These are phyloP conservation scores for Lagopus leucura DNA, from an alignment of 2,113 vertebrate genomes.

Conservation along the genomic window DNA sequence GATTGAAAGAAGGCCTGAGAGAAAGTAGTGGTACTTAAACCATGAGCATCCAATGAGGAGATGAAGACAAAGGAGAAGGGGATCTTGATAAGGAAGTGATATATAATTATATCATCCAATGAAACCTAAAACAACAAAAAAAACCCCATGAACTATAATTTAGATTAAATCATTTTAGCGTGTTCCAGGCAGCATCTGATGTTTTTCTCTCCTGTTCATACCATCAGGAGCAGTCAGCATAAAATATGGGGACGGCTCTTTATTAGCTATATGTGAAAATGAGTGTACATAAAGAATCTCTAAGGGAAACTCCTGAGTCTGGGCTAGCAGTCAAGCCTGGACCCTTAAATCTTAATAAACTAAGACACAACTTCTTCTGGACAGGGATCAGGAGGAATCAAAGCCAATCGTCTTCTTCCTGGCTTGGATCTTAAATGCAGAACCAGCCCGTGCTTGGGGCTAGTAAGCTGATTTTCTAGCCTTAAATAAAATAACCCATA, in stretches of 20 bases:
- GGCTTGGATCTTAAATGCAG: background rate
- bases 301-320: background rate
- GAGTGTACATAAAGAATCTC: background rate
- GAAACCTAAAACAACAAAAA: background rate
- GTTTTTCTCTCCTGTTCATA: slow-evolving; percentile 3
- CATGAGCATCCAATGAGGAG: background rate
- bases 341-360: slow-evolving; percentile 6
- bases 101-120: background rate
- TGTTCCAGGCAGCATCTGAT: background rate
- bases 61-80: background rate
- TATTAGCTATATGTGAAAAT: slow-evolving; percentile 6
- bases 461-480: background rate
- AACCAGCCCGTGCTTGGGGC: background rate
- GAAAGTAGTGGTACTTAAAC: background rate
- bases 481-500: background rate
- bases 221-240: background rate
- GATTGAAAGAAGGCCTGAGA: background rate
- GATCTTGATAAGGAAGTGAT: background rate
- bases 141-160: background rate
- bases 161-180: background rate
- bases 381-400: background rate
- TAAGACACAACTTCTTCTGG: background rate
- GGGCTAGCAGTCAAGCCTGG: background rate
- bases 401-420: background rate
- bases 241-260: background rate